A percentile compares a stretch with the other conserved stretches of the same genome.
phyloP scores from a whole-genome alignment of 1,140 invertebrate genomes.

The Formica exsecta region DNA sequence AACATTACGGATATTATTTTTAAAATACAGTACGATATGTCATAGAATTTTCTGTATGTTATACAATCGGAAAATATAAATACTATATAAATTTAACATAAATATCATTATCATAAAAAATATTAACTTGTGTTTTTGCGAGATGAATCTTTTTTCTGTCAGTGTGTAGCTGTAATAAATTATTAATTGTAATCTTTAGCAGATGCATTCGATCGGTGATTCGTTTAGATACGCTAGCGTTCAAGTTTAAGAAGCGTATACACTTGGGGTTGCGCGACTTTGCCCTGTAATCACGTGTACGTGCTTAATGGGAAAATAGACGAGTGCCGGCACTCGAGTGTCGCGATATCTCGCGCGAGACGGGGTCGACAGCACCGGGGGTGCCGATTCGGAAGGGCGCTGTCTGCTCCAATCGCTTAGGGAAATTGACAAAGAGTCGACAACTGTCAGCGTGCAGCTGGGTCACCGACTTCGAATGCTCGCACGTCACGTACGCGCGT shows the following conservation, averaged over 20 bases:
- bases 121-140: neutral
- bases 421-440: slow-evolving; percentile 83
- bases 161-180: slow-evolving; percentile 36
- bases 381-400: slow-evolving; percentile 63
- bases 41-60: neutral
- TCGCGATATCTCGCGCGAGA: slow-evolving; percentile 64
- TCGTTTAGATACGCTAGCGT: slow-evolving; percentile 63
- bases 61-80: neutral
- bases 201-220: slow-evolving; percentile 68
- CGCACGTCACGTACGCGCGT: slow-evolving; percentile 39
- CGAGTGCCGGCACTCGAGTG: slow-evolving; percentile 71
- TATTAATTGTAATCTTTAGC: slow-evolving; percentile 64
- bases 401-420: slow-evolving; percentile 79
- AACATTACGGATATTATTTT: neutral
- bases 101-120: neutral
- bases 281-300: slow-evolving; percentile 74
- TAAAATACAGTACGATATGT: neutral
- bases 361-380: slow-evolving; percentile 46
- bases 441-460: slow-evolving; percentile 81
- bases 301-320: slow-evolving; percentile 80
- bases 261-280: slow-evolving; percentile 45
- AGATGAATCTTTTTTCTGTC: neutral
- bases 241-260: slow-evolving; percentile 53
- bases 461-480: slow-evolving; percentile 76
- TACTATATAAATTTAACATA: neutral